phyloP scores from a whole-genome alignment of 2,888 invertebrate species.

The Salticus scenicus region DNA sequence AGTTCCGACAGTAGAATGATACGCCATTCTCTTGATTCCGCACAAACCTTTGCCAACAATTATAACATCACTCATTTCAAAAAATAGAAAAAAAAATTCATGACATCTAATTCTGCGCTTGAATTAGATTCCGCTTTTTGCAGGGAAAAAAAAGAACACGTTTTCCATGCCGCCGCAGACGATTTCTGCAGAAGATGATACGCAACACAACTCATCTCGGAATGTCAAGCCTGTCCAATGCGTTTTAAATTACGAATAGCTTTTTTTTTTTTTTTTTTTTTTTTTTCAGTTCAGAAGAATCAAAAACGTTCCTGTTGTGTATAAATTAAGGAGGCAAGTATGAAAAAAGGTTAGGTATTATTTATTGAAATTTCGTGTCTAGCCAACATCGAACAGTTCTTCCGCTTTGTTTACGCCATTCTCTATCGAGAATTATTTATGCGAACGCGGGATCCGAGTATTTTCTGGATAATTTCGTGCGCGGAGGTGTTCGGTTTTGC shows the following conservation, averaged over 20 bases:
- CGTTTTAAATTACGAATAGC: conserved; percentile 49
- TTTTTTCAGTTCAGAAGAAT: conserved; percentile 7
- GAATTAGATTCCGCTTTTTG: too few species aligned
- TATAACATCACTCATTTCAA: conserved; percentile 16
- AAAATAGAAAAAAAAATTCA: background rate
- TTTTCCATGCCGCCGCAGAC: background rate
- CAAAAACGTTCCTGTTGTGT: background rate
- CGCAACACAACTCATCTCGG: conserved; percentile 54
- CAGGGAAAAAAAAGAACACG: too few species aligned
- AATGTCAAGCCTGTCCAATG: conserved; percentile 56
- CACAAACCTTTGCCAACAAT: background rate
- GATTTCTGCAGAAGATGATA: background rate
- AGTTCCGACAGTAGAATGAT: background rate
- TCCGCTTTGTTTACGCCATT: conserved; percentile 31
- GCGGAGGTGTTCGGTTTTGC: conserved; percentile 11
- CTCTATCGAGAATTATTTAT: conserved; percentile 48
- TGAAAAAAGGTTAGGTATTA: conserved; percentile 35
- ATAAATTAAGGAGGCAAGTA: background rate
- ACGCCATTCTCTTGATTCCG: background rate
- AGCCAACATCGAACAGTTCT: background rate
- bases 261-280: too few species aligned
- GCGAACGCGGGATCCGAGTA: conserved; percentile 10
- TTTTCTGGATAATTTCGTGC: background rate
- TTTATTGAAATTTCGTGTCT: conserved; percentile 62
- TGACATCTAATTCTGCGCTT: too few species aligned